Evolutionary conservation across 2,888 invertebrate genomes (phyloP).

Genomic region (Dioctria linearis): DNA sequence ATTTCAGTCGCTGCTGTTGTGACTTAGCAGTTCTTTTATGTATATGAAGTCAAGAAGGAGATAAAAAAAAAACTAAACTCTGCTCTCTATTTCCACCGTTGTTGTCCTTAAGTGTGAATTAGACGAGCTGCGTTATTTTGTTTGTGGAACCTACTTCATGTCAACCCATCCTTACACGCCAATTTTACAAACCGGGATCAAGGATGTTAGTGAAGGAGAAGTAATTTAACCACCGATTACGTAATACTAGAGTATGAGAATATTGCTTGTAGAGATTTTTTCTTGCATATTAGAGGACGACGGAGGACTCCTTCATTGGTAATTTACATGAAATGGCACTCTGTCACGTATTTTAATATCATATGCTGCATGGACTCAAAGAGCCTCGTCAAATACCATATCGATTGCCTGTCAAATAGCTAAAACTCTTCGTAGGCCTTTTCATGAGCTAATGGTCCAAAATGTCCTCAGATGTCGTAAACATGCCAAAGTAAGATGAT

Average conservation of each 20-base stretch:
- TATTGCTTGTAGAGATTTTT: not conserved
- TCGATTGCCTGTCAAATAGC: not conserved
- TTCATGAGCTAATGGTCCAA: slow-evolving; percentile 61
- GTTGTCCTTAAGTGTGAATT: no score
- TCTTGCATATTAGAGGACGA: not conserved
- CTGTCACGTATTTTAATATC: slow-evolving; percentile 35
- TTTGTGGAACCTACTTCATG: not conserved
- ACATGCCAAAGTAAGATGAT: slow-evolving; percentile 47
- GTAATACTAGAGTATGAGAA: not conserved
- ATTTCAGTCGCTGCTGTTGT: no score
- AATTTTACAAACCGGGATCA: not conserved
- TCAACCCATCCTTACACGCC: not conserved
- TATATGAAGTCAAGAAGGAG: no score
- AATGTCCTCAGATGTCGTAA: slow-evolving; percentile 47
- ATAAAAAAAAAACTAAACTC: no score
- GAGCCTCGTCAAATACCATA: not conserved
- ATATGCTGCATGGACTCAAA: not conserved
- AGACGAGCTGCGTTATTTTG: no score
- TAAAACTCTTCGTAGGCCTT: not conserved
- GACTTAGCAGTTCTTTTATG: no score
- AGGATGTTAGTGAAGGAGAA: slow-evolving; percentile 2
- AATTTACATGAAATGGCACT: slow-evolving; percentile 27
- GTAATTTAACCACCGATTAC: slow-evolving; percentile 1
- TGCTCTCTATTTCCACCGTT: no score
- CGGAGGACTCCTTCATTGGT: not conserved